Evolutionary conservation across 2,797 vertebrate genomes (phyloP).

Genomic region (Sebastolobus alascanus): DNA sequence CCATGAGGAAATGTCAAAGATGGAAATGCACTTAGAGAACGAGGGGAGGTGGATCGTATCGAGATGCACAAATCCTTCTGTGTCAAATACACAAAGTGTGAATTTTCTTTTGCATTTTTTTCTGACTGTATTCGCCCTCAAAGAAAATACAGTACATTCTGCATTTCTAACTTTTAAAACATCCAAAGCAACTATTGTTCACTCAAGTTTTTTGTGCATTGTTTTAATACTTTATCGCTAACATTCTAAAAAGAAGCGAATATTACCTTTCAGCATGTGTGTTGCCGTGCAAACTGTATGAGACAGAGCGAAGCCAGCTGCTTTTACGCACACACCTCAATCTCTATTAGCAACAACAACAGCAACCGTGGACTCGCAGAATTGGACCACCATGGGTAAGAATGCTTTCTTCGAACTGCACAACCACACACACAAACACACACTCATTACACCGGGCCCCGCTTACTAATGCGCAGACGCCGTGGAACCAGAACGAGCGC

Average conservation of each 20-base stretch:
- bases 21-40: slow-evolving; percentile 68
- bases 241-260: slow-evolving; percentile 9
- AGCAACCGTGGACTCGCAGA: slow-evolving; percentile 36
- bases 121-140: not conserved
- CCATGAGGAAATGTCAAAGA: slow-evolving; percentile 13
- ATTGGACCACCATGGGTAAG: slow-evolving; percentile 50
- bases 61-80: slow-evolving; percentile 10
- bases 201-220: not conserved
- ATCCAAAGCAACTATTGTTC: not conserved
- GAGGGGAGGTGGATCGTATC: slow-evolving; percentile 64
- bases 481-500: slow-evolving; percentile 75
- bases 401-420: slow-evolving; percentile 52
- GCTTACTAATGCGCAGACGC: slow-evolving; percentile 73
- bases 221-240: not conserved
- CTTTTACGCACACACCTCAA: slow-evolving; percentile 11
- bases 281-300: slow-evolving; percentile 39
- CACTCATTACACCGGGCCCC: slow-evolving; percentile 73
- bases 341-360: slow-evolving; percentile 52
- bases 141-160: not conserved
- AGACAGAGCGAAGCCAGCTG: slow-evolving; percentile 34
- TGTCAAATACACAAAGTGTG: slow-evolving; percentile 24
- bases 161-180: not conserved
- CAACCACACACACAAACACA: slow-evolving; percentile 43
- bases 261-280: slow-evolving; percentile 5
- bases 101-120: not conserved